phyloP scores from a whole-genome alignment of 1,140 invertebrate species.

The Hirudo medicinalis region DNA sequence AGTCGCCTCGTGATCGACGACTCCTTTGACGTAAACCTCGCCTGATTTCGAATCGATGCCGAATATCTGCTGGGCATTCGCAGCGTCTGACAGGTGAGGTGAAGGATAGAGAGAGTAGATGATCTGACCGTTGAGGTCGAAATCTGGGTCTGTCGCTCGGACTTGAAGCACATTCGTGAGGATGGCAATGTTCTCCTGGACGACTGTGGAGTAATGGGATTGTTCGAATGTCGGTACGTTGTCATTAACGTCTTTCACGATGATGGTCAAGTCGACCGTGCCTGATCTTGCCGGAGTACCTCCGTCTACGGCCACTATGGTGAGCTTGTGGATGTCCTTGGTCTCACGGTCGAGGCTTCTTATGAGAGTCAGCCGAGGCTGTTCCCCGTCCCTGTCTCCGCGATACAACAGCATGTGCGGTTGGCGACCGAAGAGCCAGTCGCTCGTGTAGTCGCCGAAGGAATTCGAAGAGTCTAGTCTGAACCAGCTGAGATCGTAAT shows the following conservation, averaged over 20 bases:
- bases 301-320: constrained; percentile 43
- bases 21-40: constrained; percentile 3
- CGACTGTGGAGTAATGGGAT: constrained; percentile 73
- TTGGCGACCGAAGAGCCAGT: background rate
- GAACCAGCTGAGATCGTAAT: background rate
- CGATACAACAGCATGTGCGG: background rate
- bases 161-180: constrained; percentile 90
- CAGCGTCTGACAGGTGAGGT: constrained; percentile 51
- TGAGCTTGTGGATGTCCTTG: constrained; percentile 59
- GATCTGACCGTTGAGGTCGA: constrained; percentile 20
- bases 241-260: constrained; percentile 81
- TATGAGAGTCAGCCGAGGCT: constrained; percentile 33
- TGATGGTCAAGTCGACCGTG: constrained; percentile 56
- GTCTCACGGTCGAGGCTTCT: constrained; percentile 66
- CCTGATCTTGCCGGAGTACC: constrained; percentile 9
- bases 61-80: constrained; percentile 62
- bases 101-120: constrained; percentile 43
- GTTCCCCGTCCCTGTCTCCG: background rate
- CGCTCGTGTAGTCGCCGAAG: background rate
- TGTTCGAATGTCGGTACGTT: constrained; percentile 87
- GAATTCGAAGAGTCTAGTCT: background rate
- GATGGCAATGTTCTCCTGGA: constrained; percentile 66
- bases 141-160: constrained; percentile 21
- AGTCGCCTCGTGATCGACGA: constrained; percentile 14
- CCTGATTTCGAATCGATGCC: constrained; percentile 62